Evolutionary conservation across 2,797 vertebrate genomes (phyloP), one percentile per base, ranked within the genome.

Genomic region (Loriculus beryllinus): DNA sequence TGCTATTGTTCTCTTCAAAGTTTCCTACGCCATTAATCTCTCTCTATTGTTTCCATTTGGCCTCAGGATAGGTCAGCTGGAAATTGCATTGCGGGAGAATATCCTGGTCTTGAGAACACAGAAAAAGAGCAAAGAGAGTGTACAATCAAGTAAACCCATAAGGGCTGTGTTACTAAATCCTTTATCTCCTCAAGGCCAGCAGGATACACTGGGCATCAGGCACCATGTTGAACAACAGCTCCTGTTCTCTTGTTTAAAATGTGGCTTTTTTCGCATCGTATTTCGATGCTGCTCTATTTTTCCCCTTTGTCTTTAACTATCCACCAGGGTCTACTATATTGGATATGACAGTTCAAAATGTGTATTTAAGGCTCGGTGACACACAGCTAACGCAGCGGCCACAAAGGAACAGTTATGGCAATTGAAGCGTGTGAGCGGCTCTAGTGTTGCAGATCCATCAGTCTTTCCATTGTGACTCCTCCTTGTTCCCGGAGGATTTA

Each of bases 1-100:
- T 84, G 67, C 56, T 78, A 76, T 95, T 94, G 80, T 93, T 95
- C 91, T 93, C 83, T 95, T 96, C 72, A 87, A 95, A 96, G 91
- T 81, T 83, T 85, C 67, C 22, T 74, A 43, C 42, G 16, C 72
- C 52, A 68, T 95, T 97, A 95, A 96, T 96, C 92, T 96, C 59
- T 88, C 71, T 74, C 57, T 94, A 43, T 95, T 94, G 80, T 96
- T 96, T 92, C 86, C 69, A 94, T 67, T 91, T 96, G 96, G 90
- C 95, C 92, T 89, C 26, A 17, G 70, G 76, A 94, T 82, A 95
- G 80, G 92, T 96, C 95, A 95, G 86, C 81, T 95, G 91, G 91
- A 97, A 96, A 91, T 71, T 26, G 37, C 33, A 42, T 77, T 84
- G 76, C 77, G 63, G 59, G 68, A 95, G 85, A 87, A 69, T 82